These are phyloP conservation scores for Cotesia typhae DNA, from an alignment of 1,140 invertebrate genomes.

Conservation along the genomic window DNA sequence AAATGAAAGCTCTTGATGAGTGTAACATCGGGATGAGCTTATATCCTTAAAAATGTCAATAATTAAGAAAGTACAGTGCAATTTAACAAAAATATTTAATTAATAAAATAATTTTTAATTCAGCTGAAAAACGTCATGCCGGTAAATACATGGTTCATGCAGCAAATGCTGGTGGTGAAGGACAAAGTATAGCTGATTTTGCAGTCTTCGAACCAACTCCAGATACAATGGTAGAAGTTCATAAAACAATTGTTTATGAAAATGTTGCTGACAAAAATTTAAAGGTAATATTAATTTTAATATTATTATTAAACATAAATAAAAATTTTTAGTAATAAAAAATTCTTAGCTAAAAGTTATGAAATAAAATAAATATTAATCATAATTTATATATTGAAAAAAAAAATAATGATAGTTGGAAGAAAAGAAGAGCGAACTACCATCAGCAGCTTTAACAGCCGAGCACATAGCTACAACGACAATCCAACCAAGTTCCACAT, in stretches of 20 bases:
- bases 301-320: not conserved
- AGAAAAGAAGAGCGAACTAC: conserved; percentile 55
- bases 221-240: conserved; percentile 73
- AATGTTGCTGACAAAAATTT: conserved; percentile 62
- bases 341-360: not conserved
- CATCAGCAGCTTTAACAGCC: conserved; percentile 53
- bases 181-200: conserved; percentile 80
- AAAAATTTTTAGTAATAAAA: not conserved
- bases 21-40: no score
- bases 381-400: not conserved
- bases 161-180: conserved; percentile 78
- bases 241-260: conserved; percentile 73
- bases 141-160: conserved; percentile 80
- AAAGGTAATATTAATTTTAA: conserved; percentile 47
- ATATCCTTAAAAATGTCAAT: no score
- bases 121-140: conserved; percentile 70
- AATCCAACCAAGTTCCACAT: conserved; percentile 54
- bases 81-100: no score
- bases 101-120: no score
- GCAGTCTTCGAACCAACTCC: conserved; percentile 77
- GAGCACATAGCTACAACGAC: conserved; percentile 57
- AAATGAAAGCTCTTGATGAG: no score
- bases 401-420: conserved; percentile 49
- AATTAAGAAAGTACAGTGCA: no score
- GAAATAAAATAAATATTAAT: not conserved